These are phyloP conservation scores for Pituophis catenifer DNA, from an alignment of 2,113 vertebrate species.

Conservation along the genomic window DNA sequence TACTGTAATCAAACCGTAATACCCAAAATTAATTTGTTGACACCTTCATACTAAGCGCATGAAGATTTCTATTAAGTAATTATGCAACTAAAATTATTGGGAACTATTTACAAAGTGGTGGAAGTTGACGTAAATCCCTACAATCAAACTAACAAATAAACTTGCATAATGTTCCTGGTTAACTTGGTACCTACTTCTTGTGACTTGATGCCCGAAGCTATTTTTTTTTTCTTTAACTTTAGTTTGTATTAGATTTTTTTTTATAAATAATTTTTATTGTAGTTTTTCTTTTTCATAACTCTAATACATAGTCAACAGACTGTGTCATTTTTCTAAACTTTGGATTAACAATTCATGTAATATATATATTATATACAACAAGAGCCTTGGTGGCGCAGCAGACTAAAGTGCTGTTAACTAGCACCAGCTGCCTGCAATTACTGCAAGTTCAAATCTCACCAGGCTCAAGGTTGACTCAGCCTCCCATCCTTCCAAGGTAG, in stretches of 20 bases:
- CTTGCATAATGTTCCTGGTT: background rate
- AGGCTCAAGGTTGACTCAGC: too few species aligned
- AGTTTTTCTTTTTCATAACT: too few species aligned
- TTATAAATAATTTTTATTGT: too few species aligned
- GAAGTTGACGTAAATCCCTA: background rate
- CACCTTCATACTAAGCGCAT: background rate
- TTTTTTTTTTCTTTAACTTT: background rate
- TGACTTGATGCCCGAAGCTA: background rate
- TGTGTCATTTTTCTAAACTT: too few species aligned
- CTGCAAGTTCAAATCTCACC: too few species aligned
- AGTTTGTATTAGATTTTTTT: background rate
- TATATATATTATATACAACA: too few species aligned
- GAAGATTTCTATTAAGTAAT: background rate
- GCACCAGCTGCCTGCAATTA: too few species aligned
- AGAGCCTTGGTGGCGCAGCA: too few species aligned
- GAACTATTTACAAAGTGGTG: background rate
- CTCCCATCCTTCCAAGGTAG: too few species aligned
- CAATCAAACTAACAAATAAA: background rate
- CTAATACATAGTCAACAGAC: too few species aligned
- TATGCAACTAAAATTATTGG: background rate
- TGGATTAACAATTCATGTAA: too few species aligned
- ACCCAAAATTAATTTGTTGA: conserved; percentile 35
- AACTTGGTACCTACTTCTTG: background rate
- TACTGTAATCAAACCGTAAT: background rate
- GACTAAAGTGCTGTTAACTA: too few species aligned